phyloP scores from a whole-genome alignment of 1,140 invertebrate species.

The Drosophila orosa region DNA sequence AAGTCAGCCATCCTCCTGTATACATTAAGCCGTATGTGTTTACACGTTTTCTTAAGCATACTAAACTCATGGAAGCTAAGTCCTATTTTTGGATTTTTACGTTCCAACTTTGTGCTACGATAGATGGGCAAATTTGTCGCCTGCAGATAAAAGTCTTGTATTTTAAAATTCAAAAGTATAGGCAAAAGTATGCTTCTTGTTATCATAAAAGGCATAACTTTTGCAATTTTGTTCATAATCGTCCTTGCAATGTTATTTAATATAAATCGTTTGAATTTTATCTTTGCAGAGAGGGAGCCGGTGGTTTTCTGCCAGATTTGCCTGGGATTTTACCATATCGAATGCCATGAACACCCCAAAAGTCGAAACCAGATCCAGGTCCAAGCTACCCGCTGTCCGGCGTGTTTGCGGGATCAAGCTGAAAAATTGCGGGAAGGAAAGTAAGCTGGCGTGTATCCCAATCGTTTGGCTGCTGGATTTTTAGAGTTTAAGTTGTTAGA shows the following conservation, averaged over 20 bases:
- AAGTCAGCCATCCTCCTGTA: too few species aligned
- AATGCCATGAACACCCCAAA: slow-evolving; percentile 50
- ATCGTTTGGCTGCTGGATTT: neutral
- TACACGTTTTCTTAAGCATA: too few species aligned
- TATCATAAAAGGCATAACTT: neutral
- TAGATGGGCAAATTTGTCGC: neutral
- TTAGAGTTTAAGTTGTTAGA: slow-evolving; percentile 1
- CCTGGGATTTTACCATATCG: slow-evolving; percentile 37
- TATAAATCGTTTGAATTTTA: neutral
- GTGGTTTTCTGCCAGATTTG: slow-evolving; percentile 40
- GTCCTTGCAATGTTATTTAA: neutral
- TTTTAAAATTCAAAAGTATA: neutral
- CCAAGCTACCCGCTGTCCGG: slow-evolving; percentile 43
- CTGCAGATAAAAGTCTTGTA: neutral
- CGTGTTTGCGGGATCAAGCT: slow-evolving; percentile 25
- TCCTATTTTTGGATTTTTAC: too few species aligned
- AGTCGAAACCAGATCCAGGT: slow-evolving; percentile 4
- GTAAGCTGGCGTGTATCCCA: neutral
- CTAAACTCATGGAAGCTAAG: too few species aligned
- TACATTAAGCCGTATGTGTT: too few species aligned
- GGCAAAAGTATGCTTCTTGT: neutral
- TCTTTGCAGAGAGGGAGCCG: slow-evolving; percentile 25
- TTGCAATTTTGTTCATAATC: neutral
- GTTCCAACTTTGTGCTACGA: neutral
- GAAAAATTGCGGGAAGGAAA: slow-evolving; percentile 2